Percentiles rank a stretch among this genome's conserved stretches.
phyloP scores from a whole-genome alignment of 1,140 invertebrate genomes.

The Drosophila ananassae region DNA sequence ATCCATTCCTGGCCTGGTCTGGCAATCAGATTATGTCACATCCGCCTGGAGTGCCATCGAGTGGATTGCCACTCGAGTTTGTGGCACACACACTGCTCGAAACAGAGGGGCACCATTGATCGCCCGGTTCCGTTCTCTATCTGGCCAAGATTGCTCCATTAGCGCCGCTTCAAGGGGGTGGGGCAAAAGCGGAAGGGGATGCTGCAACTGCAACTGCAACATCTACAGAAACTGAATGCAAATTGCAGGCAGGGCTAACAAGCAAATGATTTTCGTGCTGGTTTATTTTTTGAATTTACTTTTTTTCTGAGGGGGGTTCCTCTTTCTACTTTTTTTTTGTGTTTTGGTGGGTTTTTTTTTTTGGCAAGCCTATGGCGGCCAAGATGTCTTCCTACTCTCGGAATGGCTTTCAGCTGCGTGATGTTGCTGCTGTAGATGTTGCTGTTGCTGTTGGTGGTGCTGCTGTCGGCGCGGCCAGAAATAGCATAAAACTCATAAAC shows the following conservation, averaged over 20 bases:
- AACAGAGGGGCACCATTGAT: constrained; percentile 70
- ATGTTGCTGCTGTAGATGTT: constrained; percentile 36
- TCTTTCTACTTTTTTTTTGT: too few relatives aligned
- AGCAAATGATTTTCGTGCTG: constrained; percentile 61
- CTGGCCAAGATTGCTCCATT: constrained; percentile 60
- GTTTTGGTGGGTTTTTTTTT: constrained; percentile 15
- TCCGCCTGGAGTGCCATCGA: constrained; percentile 49
- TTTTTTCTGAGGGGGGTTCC: not conserved
- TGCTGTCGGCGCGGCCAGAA: constrained; percentile 72
- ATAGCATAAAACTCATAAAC: constrained; percentile 82
- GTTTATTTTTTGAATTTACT: constrained; percentile 42
- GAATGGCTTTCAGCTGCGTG: constrained; percentile 69
- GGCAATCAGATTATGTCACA: constrained; percentile 73
- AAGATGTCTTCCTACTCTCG: constrained; percentile 69
- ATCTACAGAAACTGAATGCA: constrained; percentile 44
- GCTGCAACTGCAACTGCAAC: constrained; percentile 36
- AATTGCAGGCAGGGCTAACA: constrained; percentile 71
- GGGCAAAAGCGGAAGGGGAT: not conserved
- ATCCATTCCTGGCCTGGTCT: constrained; percentile 51
- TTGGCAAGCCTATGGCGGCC: constrained; percentile 54
- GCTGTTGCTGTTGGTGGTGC: constrained; percentile 28
- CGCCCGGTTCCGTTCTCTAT: constrained; percentile 41
- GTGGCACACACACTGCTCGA: constrained; percentile 5
- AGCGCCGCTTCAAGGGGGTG: constrained; percentile 38
- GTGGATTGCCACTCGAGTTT: constrained; percentile 29